phyloP scores from a whole-genome alignment of 1,140 invertebrate genomes.

The Zaprionus camerounensis region DNA sequence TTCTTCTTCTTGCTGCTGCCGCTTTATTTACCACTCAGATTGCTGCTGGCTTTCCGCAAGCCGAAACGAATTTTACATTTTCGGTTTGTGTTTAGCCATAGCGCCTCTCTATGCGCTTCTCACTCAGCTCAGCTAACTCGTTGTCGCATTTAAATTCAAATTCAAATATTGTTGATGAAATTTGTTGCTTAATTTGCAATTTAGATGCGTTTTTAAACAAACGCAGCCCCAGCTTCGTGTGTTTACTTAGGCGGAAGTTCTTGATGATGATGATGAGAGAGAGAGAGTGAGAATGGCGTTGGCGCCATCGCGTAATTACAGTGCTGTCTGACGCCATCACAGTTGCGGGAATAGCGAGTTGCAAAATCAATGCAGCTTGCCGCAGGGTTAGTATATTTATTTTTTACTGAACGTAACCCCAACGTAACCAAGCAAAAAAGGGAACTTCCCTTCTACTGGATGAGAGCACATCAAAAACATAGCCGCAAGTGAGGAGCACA shows the following conservation, averaged over 20 bases:
- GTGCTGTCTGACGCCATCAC: conserved; percentile 29
- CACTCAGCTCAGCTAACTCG: conserved; percentile 37
- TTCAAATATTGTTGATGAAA: conserved; percentile 84
- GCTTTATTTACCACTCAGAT: conserved; percentile 53
- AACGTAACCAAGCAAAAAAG: background rate
- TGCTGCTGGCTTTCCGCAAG: conserved; percentile 43
- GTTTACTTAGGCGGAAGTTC: conserved; percentile 77
- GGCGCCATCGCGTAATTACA: conserved; percentile 44
- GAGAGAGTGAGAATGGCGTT: conserved; percentile 10
- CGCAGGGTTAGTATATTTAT: conserved; percentile 38
- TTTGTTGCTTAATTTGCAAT: conserved; percentile 83
- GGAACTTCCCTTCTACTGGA: conserved; percentile 7
- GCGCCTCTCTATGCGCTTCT: conserved; percentile 6
- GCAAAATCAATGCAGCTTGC: conserved; percentile 51
- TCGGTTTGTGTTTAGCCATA: conserved; percentile 62
- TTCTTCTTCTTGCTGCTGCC: background rate
- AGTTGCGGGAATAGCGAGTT: conserved; percentile 42
- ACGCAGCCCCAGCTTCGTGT: conserved; percentile 48
- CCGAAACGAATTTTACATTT: conserved; percentile 79
- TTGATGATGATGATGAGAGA: conserved; percentile 34
- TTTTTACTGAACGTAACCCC: conserved; percentile 39
- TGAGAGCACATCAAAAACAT: conserved; percentile 66
- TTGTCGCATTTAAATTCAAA: conserved; percentile 82
- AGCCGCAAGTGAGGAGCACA: conserved; percentile 64
- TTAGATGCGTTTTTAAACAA: conserved; percentile 83